These are phyloP conservation scores for Eufriesea mexicana DNA, from an alignment of 1,140 invertebrate species.

Conservation along the genomic window DNA sequence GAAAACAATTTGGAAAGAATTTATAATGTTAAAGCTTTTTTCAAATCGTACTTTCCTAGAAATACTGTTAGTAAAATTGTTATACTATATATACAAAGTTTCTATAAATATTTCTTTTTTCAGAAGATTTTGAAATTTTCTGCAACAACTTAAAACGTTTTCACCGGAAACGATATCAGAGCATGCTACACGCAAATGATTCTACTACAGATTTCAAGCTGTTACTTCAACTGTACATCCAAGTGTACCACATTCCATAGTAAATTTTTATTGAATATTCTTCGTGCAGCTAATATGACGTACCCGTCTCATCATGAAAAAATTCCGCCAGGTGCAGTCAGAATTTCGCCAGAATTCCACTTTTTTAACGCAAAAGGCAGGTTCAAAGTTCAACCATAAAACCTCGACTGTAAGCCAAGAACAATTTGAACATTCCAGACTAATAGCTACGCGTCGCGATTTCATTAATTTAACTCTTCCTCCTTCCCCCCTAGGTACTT, in stretches of 20 bases:
- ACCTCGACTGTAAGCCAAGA: not conserved
- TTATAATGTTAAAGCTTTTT: too few relatives aligned
- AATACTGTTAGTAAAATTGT: not conserved
- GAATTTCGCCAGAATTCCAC: not conserved
- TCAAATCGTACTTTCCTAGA: too few relatives aligned
- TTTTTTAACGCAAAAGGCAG: not conserved
- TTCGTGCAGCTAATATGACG: not conserved
- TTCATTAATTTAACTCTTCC: conserved; percentile 10
- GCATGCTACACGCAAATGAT: not conserved
- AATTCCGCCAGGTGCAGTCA: not conserved
- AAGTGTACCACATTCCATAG: not conserved
- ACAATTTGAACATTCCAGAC: conserved; percentile 7
- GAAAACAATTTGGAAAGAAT: not conserved
- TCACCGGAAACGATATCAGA: not conserved
- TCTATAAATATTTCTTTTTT: not conserved
- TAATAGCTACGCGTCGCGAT: conserved; percentile 9
- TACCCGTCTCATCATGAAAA: not conserved
- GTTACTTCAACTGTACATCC: not conserved
- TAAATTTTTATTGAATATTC: not conserved
- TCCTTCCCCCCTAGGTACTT: not conserved
- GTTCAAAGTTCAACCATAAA: not conserved
- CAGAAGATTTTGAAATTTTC: not conserved
- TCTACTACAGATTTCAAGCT: not conserved
- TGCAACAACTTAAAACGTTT: not conserved
- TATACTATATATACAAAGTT: not conserved